These are phyloP conservation scores for Gobiocypris rarus DNA, from an alignment of 2,113 vertebrate genomes.

Conservation along the genomic window DNA sequence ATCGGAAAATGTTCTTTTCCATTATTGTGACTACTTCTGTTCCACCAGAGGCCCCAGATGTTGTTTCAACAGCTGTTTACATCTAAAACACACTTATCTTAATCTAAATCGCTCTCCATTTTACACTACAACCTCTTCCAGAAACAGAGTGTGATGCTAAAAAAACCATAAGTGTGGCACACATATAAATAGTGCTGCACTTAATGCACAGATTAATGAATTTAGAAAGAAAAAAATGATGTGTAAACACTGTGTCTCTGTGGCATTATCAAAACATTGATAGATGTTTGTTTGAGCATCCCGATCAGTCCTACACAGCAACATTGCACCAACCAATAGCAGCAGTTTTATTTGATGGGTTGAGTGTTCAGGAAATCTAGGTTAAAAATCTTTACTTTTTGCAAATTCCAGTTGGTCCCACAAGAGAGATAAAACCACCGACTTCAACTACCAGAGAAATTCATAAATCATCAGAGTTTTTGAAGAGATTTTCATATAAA, in stretches of 20 bases:
- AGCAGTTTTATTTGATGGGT: too few relatives aligned
- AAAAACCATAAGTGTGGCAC: background rate
- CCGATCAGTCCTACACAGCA: too few relatives aligned
- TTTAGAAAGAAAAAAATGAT: background rate
- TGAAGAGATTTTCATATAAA: background rate
- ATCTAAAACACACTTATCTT: slow-evolving; percentile 51
- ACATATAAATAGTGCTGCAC: background rate
- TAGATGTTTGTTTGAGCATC: too few relatives aligned
- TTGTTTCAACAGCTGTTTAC: slow-evolving; percentile 64
- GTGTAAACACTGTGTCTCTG: too few relatives aligned
- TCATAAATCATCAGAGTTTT: background rate
- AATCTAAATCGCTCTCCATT: background rate
- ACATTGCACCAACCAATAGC: too few relatives aligned
- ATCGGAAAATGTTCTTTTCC: background rate
- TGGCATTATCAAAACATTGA: too few relatives aligned
- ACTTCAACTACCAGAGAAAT: background rate
- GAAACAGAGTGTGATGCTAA: background rate
- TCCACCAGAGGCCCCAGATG: slow-evolving; percentile 44
- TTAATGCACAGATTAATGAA: background rate
- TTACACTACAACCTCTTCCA: background rate
- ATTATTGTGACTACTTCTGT: slow-evolving; percentile 32
- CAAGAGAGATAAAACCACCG: background rate
- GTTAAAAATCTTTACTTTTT: background rate
- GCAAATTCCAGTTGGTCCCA: background rate
- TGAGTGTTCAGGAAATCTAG: too few relatives aligned